Percentiles rank a stretch among this genome's conserved stretches.
Evolutionary conservation across 1,140 invertebrate species (phyloP).

Genomic region (Hypothenemus hampei): DNA sequence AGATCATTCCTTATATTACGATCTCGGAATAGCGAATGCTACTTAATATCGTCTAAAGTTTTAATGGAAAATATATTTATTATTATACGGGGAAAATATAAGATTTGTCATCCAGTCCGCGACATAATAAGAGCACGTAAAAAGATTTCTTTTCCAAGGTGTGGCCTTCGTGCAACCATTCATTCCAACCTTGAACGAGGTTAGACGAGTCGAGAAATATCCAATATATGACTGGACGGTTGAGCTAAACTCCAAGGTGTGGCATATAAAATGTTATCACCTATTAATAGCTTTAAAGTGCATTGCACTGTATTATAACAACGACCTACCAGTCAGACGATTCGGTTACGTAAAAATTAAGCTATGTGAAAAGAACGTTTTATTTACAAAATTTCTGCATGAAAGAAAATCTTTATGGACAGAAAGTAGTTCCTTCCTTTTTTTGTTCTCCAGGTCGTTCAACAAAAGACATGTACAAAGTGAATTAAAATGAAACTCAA

Average conservation of each 20-base stretch:
- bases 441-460: too few species aligned
- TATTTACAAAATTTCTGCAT: too few species aligned
- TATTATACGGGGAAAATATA: too few species aligned
- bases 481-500: too few species aligned
- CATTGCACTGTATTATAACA: conserved; percentile 28
- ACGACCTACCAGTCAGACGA: conserved; percentile 1
- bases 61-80: too few species aligned
- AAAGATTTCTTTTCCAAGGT: conserved; percentile 10
- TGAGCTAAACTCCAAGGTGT: conserved; percentile 22
- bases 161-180: conserved; percentile 7
- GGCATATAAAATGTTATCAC: conserved; percentile 32
- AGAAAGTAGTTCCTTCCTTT: too few species aligned
- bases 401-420: too few species aligned
- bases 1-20: conserved; percentile 13
- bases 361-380: too few species aligned
- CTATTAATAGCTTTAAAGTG: conserved; percentile 36
- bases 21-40: too few species aligned
- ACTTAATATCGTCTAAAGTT: too few species aligned
- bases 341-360: conserved; percentile 10
- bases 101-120: neutral
- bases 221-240: conserved; percentile 2
- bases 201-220: neutral
- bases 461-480: too few species aligned
- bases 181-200: conserved; percentile 10
- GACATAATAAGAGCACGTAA: conserved; percentile 1